Conservation (phyloP, 1,140 invertebrate genomes). For the Psilanteris sp. region DNA sequence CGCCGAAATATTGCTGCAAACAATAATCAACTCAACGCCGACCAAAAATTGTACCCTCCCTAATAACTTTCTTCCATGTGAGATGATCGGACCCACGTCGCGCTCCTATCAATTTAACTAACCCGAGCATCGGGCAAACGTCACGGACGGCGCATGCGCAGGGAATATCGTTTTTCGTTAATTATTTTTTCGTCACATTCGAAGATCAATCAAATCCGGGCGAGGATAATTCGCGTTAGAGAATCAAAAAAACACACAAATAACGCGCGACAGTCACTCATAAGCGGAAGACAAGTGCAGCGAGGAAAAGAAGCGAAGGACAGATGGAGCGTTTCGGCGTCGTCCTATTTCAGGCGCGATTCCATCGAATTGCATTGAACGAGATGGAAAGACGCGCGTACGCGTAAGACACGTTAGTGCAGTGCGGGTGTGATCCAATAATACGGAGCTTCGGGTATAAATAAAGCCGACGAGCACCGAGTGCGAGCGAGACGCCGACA, state of each 20-base stretch:
- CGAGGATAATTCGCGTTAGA: conserved; percentile 34
- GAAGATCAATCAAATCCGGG: conserved; percentile 19
- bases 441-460: conserved; percentile 66
- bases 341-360: conserved; percentile 62
- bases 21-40: too few relatives aligned
- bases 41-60: too few relatives aligned
- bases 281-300: conserved; percentile 52
- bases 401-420: conserved; percentile 54
- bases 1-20: too few relatives aligned
- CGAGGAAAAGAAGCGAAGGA: conserved; percentile 44
- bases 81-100: too few relatives aligned
- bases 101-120: too few relatives aligned
- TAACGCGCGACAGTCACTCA: conserved; percentile 7
- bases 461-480: conserved; percentile 56
- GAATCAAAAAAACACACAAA: conserved; percentile 22
- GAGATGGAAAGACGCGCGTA: conserved; percentile 54
- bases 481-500: conserved; percentile 4
- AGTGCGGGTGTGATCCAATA: conserved; percentile 68
- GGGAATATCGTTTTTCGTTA: too few relatives aligned
- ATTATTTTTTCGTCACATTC: conserved; percentile 7
- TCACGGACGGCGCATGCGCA: too few relatives aligned
- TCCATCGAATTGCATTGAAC: conserved; percentile 58
- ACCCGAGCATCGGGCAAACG: too few relatives aligned
- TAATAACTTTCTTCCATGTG: too few relatives aligned
- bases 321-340: conserved; percentile 57